Base-by-base conservation (phyloP, 2,113 vertebrate genomes). In the Girardinichthys multiradiatus region DNA sequence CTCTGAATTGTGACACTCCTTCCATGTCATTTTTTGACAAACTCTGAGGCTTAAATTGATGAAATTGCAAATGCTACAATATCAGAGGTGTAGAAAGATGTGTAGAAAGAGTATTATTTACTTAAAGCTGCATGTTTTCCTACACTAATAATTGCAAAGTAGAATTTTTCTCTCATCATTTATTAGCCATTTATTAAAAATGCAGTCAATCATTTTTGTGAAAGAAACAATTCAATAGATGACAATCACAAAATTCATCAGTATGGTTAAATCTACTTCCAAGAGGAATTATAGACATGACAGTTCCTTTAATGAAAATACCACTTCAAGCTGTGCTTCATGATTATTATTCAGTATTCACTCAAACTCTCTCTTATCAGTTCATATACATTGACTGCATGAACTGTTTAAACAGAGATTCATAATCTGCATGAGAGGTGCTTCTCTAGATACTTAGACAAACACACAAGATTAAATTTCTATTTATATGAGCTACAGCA, bases 391-490 rank as follows among this genome's bases (percentile, higher is more conserved):
- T 89, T 92, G 87, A 86, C 80, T 72, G 74, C 63, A 63, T 85
- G 87, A 89, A 91, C 90, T 91, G 93, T 92, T 91, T 78, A 93
- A 94, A 92, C 86, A 92, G 85, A 91, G 80, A 92, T 85, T 94
- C 92, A 92, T 93, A 93, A 94, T 92, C 90, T 87, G 84, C 89
- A 86, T 89, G 87, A 85, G 90, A 92, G 89, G 84, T 92, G 89
- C 91, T 88, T 85, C 89, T 84, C 87, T 90, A 90, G 86, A 93
- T 92, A 92, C 92, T 91, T 93, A 89, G 89, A 93, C 89, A 94
- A 94, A 94, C 93, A 94, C 87, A 90, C 90, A 93, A 94, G 93
- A 94, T 95, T 93, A 95, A 93, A 94, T 94, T 93, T 94, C 94
- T 94, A 94, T 95, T 95, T 93, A 93, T 94, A 93, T 70, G 88